A percentile compares a stretch with the other conserved stretches of the same genome.
phyloP scores from a whole-genome alignment of 2,888 invertebrate genomes.

The Tipula unca region DNA sequence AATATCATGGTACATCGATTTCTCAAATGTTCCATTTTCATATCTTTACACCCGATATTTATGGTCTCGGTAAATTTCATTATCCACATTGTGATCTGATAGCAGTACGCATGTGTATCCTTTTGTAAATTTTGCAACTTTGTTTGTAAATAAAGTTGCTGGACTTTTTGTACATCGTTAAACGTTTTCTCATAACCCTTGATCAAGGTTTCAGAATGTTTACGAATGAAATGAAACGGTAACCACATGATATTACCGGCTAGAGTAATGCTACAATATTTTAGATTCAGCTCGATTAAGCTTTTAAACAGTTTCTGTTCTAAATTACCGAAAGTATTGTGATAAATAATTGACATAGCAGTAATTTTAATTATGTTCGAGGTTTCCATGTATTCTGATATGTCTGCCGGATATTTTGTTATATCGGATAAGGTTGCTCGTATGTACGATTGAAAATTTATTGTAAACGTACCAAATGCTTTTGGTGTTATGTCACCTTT shows the following conservation, averaged over 20 bases:
- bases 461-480: constrained; percentile 30
- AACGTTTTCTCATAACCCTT: constrained; percentile 42
- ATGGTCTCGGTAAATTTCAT: constrained; percentile 50
- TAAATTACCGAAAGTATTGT: constrained; percentile 63
- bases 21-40: constrained; percentile 48
- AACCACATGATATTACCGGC: constrained; percentile 77
- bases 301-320: constrained; percentile 69
- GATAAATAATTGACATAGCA: constrained; percentile 56
- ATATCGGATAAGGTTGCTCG: constrained; percentile 27
- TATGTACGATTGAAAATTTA: constrained; percentile 37
- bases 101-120: constrained; percentile 47
- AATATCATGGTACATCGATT: constrained; percentile 37
- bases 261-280: constrained; percentile 70
- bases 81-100: constrained; percentile 52
- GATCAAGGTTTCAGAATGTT: constrained; percentile 51
- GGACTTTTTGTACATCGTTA: constrained; percentile 39
- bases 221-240: constrained; percentile 70
- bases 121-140: constrained; percentile 52
- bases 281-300: constrained; percentile 67
- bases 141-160: constrained; percentile 49
- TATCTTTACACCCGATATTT: constrained; percentile 41
- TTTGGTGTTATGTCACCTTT: constrained; percentile 31
- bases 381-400: constrained; percentile 56
- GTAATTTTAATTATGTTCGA: constrained; percentile 55
- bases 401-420: constrained; percentile 48